Evolutionary conservation across 2,113 vertebrate species (phyloP).

Genomic region (Mystacornis crossleyi): DNA sequence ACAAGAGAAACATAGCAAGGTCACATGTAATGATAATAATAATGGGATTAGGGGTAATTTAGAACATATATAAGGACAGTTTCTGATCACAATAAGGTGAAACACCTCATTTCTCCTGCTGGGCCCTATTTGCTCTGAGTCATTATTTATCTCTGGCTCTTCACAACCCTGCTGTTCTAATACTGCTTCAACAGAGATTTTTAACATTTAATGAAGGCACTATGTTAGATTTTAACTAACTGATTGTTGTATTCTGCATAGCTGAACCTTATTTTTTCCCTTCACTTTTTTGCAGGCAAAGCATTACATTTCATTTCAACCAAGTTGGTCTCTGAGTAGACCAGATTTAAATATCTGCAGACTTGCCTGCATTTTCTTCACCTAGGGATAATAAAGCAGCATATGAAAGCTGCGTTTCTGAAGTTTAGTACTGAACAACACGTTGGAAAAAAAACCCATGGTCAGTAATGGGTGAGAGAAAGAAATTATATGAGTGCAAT

Average conservation of each 20-base stretch:
- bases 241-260: conserved; percentile 40
- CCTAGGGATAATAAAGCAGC: conserved; percentile 35
- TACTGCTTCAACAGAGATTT: conserved; percentile 44
- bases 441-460: conserved; percentile 26
- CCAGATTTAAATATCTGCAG: conserved; percentile 12
- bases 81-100: conserved; percentile 6
- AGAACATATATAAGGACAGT: not conserved
- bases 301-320: conserved; percentile 46
- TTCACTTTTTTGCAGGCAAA: conserved; percentile 34
- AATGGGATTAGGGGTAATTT: not conserved
- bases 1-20: not conserved
- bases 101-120: not conserved
- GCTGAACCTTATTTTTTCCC: conserved; percentile 44
- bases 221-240: conserved; percentile 31
- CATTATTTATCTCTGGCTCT: conserved; percentile 12
- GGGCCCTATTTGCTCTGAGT: not conserved
- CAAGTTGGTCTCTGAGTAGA: conserved; percentile 40
- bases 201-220: conserved; percentile 32
- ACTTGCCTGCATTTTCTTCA: conserved; percentile 36
- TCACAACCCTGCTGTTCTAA: conserved; percentile 50
- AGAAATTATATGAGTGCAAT: not conserved
- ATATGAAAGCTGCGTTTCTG: conserved; percentile 41
- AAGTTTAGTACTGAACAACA: conserved; percentile 39
- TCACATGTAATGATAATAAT: not conserved
- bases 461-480: conserved; percentile 13